These are phyloP conservation scores for Trissolcus brochymenae DNA, from an alignment of 2,888 invertebrate genomes.

Conservation along the genomic window DNA sequence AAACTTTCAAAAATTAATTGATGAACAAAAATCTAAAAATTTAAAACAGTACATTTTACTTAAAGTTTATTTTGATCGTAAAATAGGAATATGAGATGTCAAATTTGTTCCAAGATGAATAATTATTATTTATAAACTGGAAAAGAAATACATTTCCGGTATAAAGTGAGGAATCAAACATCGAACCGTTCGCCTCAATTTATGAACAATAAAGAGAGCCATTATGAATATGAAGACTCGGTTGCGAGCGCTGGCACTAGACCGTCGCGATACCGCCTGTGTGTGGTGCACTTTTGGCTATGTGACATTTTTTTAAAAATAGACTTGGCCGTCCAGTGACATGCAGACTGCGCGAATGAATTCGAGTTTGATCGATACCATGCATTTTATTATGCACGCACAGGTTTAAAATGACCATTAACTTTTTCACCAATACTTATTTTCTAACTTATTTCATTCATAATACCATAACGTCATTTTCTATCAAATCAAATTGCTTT, in stretches of 20 bases:
- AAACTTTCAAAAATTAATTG: conserved; percentile 8
- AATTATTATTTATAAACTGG: not conserved
- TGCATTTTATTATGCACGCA: conserved; percentile 58
- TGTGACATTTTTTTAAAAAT: conserved; percentile 71
- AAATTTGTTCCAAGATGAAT: not conserved
- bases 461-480: too few species aligned
- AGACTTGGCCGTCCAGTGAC: conserved; percentile 67
- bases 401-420: conserved; percentile 47
- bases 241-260: conserved; percentile 44
- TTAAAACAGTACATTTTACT: too few species aligned
- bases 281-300: conserved; percentile 66
- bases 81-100: too few species aligned
- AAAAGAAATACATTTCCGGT: conserved; percentile 6
- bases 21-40: too few species aligned
- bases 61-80: too few species aligned
- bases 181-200: conserved; percentile 10
- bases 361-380: conserved; percentile 59
- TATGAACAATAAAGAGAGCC: conserved; percentile 44
- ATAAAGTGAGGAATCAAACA: conserved; percentile 1
- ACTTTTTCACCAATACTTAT: conserved; percentile 8
- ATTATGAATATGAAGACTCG: conserved; percentile 45
- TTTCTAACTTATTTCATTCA: not conserved
- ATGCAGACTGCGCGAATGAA: conserved; percentile 55
- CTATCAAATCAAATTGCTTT: not conserved
- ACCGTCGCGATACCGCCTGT: conserved; percentile 52